Base-by-base conservation (phyloP, 2,888 invertebrate species). In the Lycocerus yunnanus region DNA sequence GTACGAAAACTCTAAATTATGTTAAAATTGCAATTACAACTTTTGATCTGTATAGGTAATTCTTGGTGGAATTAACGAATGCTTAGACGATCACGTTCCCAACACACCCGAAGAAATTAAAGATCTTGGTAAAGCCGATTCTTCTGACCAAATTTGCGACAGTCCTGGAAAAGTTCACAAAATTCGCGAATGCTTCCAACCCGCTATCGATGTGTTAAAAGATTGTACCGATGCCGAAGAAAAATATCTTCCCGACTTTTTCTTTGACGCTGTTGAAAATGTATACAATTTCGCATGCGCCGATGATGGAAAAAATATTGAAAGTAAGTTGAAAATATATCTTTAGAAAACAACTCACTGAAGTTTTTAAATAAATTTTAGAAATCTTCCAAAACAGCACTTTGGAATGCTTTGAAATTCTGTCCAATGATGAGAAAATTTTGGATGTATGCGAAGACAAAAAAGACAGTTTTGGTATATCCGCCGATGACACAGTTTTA, bases 191-290 rank as follows among this genome's bases (percentile, higher is more conserved):
- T 73, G 73, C 18, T 69, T 73, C 15, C 4, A 16, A 13, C 59
- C 66, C 11, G 13, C 69, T 3, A n/a, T 73, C 11, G 58, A 59
- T 8, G 24, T 18, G 10, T 9, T 15, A 3, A 59, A 67, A 74
- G 67, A 43, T 3, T 74, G 74, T 13, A 67, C 24, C 5, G 63
- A 58, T 2, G 18, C 27, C 8, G 61, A 70, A 21, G 74, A 74
- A 70, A 67, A 74, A 63, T 74, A 74, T 66, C 9, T 71, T 11
- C 67, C 74, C 8, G 43, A 68, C 2, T 74, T 74, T 20, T n/a
- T 74, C n/a, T 71, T 74, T n/a, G 63, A 70, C n/a, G 59, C 63
- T 4, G 1, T 74, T 3, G 66, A 74, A 15, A 16, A 20, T 21
- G 8, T 74, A 3, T 70, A 66, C 8, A 58, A 74, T 10, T 74